Base-by-base conservation (phyloP, 2,113 vertebrate species). In the Colaptes auratus region DNA sequence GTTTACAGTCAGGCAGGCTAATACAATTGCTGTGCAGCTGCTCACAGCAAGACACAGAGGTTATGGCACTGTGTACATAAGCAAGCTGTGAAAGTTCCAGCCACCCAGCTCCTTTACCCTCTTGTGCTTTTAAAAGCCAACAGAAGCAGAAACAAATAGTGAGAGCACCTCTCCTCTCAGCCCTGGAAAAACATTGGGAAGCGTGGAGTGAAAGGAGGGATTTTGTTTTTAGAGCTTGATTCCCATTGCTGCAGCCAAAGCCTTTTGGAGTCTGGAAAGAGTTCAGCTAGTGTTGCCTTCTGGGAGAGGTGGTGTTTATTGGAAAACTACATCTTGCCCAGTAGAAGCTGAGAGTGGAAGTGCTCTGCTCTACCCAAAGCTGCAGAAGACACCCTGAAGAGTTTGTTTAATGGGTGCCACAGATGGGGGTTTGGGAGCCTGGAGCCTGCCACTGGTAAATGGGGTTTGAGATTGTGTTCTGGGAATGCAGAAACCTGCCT, bases 41-140 rank as follows among this genome's bases (percentile, higher is more conserved):
- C 94, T 97, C 97, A 39, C 96, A 97, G 97, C 89, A 95, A 94
- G 97, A 97, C 89, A 91, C 94, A 96, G 94, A 97, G 96, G 97
- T 97, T 96, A 96, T 52, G 93, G 93, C 96, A 75, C 94, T 93
- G 91, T 96, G 95, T 97, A 96, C 95, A 96, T 90, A 95, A 97
- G 95, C 97, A 96, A 97, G 97, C 96, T 97, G 97, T 96, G 97
- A 97, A 97, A 96, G 96, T 96, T 94, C 95, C 93, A 95, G 94
- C 92, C 93, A 82, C 90, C 93, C 96, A 86, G 83, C 94, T 92
- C 94, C 94, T 94, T 96, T 94, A 95, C 88, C 92, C 87, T 94
- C 93, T 90, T 58, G 60, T 77, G 89, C 90, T 97, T 97, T 96
- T 96, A 96, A 96, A 97, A 97, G 96, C 95, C 96, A 97, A 97